phyloP scores from a whole-genome alignment of 2,888 invertebrate species.

The Drosophila sordidula region DNA sequence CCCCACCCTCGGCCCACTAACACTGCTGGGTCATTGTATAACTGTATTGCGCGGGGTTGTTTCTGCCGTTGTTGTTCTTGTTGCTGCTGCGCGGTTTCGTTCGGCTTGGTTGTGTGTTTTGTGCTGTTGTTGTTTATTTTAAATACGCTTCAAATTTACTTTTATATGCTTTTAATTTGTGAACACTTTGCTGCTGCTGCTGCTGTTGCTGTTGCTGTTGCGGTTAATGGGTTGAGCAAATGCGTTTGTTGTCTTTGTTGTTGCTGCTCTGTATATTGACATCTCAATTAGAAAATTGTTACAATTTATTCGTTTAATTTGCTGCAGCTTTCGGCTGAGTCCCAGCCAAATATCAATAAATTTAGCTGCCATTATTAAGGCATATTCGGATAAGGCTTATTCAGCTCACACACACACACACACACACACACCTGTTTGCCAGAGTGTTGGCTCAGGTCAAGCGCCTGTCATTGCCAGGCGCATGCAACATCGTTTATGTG shows the following conservation, averaged over 20 bases:
- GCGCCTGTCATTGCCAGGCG: conserved; percentile 44
- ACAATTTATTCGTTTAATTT: conserved; percentile 29
- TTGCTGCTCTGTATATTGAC: conserved; percentile 16
- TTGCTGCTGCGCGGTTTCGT: conserved; percentile 24
- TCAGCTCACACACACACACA: conserved; percentile 1
- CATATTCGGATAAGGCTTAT: conserved; percentile 1
- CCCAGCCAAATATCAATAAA: neutral
- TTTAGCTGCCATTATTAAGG: conserved; percentile 1
- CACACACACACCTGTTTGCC: conserved; percentile 10
- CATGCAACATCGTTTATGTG: conserved; percentile 46
- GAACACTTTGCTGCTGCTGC: conserved; percentile 33
- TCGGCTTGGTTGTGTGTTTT: conserved; percentile 20
- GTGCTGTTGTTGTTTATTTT: conserved; percentile 53
- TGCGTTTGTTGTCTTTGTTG: conserved; percentile 15
- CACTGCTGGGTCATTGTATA: conserved; percentile 48
- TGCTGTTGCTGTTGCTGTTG: conserved; percentile 7
- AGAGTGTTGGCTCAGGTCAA: conserved; percentile 34
- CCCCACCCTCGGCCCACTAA: neutral
- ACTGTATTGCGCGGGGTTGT: conserved; percentile 33
- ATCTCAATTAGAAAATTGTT: conserved; percentile 61
- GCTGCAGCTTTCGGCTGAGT: neutral
- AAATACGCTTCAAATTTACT: conserved; percentile 79
- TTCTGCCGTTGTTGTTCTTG: conserved; percentile 10
- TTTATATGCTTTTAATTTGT: conserved; percentile 77
- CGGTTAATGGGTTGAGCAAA: conserved; percentile 21